These are phyloP conservation scores for Cremastinae sp. DNA, from an alignment of 2,888 invertebrate genomes.

Conservation along the genomic window DNA sequence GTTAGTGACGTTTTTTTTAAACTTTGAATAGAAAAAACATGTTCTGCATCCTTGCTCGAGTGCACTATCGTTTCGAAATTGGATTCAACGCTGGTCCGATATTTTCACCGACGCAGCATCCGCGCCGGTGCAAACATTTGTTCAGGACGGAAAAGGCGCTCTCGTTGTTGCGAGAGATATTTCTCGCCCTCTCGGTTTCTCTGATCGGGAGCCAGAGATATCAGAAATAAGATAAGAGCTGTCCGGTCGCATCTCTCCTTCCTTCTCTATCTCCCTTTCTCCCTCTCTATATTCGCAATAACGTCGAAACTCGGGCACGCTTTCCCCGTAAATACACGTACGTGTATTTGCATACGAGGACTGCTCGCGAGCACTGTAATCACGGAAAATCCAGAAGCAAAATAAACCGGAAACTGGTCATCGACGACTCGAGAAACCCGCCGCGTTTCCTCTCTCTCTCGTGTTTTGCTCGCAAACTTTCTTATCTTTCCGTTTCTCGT, in stretches of 20 bases:
- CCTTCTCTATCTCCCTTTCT: constrained; percentile 43
- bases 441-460: constrained; percentile 21
- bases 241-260: constrained; percentile 61
- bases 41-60: too few species aligned
- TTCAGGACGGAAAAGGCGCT: constrained; percentile 66
- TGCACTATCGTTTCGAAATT: constrained; percentile 2
- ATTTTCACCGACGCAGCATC: constrained; percentile 54
- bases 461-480: constrained; percentile 64
- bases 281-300: constrained; percentile 40
- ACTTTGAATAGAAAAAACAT: too few species aligned
- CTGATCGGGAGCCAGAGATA: constrained; percentile 65
- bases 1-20: background rate
- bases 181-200: constrained; percentile 4
- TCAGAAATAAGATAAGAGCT: constrained; percentile 76
- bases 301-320: constrained; percentile 27
- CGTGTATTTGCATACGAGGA: background rate
- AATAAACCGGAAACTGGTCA: constrained; percentile 40
- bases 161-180: constrained; percentile 56
- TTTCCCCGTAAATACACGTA: constrained; percentile 24
- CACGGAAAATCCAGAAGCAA: constrained; percentile 43
- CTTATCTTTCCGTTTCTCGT: constrained; percentile 66
- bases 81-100: constrained; percentile 18
- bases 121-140: constrained; percentile 74
- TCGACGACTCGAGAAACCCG: constrained; percentile 33
- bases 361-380: constrained; percentile 22